Conservation (phyloP, 1,140 invertebrate genomes). For the Drosophila mojavensis region DNA sequence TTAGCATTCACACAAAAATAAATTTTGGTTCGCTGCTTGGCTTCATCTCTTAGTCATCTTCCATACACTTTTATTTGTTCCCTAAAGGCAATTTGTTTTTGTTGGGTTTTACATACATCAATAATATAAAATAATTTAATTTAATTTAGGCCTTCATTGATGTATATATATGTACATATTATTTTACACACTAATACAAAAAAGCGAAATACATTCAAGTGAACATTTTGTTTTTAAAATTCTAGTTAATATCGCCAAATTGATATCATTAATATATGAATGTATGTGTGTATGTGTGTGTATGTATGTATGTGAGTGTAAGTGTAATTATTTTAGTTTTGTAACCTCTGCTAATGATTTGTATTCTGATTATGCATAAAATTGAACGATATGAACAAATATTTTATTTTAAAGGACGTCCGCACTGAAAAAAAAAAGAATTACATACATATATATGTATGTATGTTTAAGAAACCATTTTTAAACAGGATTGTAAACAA, state of each 20-base stretch:
- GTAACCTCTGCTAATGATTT: not conserved
- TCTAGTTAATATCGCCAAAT: slow-evolving; percentile 22
- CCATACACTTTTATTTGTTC: slow-evolving; percentile 60
- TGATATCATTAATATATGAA: slow-evolving; percentile 21
- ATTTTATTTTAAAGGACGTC: slow-evolving; percentile 9
- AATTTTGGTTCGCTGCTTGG: slow-evolving; percentile 34
- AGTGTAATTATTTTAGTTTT: not conserved
- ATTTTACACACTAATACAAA: slow-evolving; percentile 3
- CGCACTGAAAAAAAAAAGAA: not conserved
- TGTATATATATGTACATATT: slow-evolving; percentile 27
- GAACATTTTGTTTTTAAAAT: slow-evolving; percentile 23
- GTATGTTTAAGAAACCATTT: too few species aligned
- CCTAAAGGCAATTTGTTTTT: slow-evolving; percentile 72
- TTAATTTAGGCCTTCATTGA: slow-evolving; percentile 15
- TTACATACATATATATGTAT: not conserved
- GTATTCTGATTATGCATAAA: slow-evolving; percentile 33
- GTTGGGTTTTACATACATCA: not conserved
- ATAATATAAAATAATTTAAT: slow-evolving; percentile 3
- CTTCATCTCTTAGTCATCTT: not conserved
- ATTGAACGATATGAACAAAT: slow-evolving; percentile 45
- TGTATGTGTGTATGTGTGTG: slow-evolving; percentile 14
- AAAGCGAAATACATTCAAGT: slow-evolving; percentile 25
- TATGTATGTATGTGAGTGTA: slow-evolving; percentile 5
- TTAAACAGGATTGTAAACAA: too few species aligned
- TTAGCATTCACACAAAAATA: slow-evolving; percentile 53